Percentiles rank a stretch among this genome's conserved stretches.
Evolutionary conservation across 2,888 invertebrate species (phyloP).

Genomic region (Hypomecis atomaria): DNA sequence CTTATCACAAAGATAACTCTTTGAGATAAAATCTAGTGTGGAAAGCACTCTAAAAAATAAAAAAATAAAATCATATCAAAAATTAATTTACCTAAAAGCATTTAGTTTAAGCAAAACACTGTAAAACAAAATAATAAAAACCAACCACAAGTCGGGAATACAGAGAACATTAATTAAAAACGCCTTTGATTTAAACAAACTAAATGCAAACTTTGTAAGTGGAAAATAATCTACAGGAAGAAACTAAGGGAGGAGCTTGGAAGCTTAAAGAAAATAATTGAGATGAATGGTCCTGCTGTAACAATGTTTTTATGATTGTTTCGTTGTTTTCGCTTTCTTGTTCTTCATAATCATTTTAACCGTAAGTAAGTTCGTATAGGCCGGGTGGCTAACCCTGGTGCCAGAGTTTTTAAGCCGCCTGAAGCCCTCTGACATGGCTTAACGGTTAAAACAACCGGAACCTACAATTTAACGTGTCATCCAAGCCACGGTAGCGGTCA

Average conservation of each 20-base stretch:
- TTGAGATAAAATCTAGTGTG: too few species aligned
- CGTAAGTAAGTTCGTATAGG: neutral
- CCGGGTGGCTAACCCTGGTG: too few species aligned
- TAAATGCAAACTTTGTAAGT: conserved; percentile 28
- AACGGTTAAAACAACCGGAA: too few species aligned
- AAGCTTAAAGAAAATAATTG: conserved; percentile 6
- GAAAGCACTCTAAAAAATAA: too few species aligned
- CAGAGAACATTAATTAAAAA: conserved; percentile 39
- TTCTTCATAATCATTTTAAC: neutral
- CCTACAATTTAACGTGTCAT: too few species aligned
- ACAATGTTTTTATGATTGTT: neutral
- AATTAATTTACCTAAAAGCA: too few species aligned
- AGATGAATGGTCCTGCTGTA: conserved; percentile 7
- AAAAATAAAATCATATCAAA: too few species aligned
- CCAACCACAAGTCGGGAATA: conserved; percentile 17
- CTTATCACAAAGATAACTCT: too few species aligned
- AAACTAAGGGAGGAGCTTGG: conserved; percentile 5
- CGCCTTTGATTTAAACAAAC: conserved; percentile 27
- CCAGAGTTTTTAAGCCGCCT: too few species aligned
- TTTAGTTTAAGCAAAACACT: too few species aligned
- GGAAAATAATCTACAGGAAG: conserved; percentile 25
- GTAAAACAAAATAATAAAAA: neutral
- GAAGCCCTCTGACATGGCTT: too few species aligned
- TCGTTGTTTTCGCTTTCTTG: neutral
- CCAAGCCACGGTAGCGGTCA: too few species aligned